A percentile compares a stretch with the other conserved stretches of the same genome.
Conservation (phyloP, 2,113 vertebrate genomes). For the Eira barbara region DNA sequence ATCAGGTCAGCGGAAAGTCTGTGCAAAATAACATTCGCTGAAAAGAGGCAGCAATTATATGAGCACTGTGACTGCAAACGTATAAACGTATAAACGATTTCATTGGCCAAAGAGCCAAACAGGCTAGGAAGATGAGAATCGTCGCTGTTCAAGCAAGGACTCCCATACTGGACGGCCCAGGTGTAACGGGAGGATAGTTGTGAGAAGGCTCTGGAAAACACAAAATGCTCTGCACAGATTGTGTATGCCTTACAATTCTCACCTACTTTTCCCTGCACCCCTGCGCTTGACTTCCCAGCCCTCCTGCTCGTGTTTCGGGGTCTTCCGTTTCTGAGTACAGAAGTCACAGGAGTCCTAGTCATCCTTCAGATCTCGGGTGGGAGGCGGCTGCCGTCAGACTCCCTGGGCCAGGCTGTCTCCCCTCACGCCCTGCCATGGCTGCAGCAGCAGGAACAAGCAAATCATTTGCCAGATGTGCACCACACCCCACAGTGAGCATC, state of each 20-base stretch:
- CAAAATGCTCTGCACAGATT: neutral
- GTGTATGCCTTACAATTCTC: neutral
- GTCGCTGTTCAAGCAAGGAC: neutral
- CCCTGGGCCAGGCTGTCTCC: neutral
- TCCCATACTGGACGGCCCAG: neutral
- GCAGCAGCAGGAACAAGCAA: neutral
- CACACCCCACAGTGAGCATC: neutral
- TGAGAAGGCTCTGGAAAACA: neutral
- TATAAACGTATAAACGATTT: neutral
- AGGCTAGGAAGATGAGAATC: neutral
- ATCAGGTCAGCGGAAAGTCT: neutral
- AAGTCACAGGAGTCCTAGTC: neutral
- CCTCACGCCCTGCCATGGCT: neutral
- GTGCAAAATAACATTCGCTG: neutral
- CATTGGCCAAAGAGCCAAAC: neutral
- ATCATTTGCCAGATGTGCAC: neutral
- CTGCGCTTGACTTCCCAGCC: neutral
- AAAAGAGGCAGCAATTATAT: constrained; percentile 10
- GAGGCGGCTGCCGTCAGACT: neutral
- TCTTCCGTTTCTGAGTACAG: neutral
- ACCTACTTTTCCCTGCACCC: neutral
- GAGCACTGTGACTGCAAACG: neutral
- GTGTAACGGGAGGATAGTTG: neutral
- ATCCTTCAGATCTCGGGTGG: neutral
- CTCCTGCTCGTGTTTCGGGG: neutral